Percentiles rank a stretch among this genome's conserved stretches.
phyloP scores from a whole-genome alignment of 2,888 invertebrate genomes.

The Sepiola atlantica region DNA sequence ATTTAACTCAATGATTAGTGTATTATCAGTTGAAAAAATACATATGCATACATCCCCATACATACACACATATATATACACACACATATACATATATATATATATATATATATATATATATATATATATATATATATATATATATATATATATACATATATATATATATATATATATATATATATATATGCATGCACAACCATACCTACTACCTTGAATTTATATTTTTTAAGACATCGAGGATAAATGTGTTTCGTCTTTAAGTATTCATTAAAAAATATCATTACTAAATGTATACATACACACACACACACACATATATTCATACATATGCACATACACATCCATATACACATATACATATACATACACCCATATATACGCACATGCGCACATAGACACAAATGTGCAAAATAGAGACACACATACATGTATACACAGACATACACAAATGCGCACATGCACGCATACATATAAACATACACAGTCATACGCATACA shows the following conservation, averaged over 20 bases:
- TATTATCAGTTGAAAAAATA: too few relatives aligned
- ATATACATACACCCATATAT: neutral
- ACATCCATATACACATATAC: neutral
- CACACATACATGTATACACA: neutral
- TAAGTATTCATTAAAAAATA: too few relatives aligned
- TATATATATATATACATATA: conserved; percentile 42
- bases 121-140: conserved; percentile 42
- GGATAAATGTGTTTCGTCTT: too few relatives aligned
- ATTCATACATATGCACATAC: neutral
- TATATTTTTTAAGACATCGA: too few relatives aligned
- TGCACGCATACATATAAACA: neutral
- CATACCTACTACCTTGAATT: neutral
- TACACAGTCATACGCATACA: neutral
- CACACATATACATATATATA: neutral
- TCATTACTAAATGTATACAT: neutral
- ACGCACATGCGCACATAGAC: too few relatives aligned
- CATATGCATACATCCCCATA: too few relatives aligned
- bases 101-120: too few relatives aligned
- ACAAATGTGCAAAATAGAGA: too few relatives aligned
- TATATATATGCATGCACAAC: conserved; percentile 18
- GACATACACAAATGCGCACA: neutral
- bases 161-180: conserved; percentile 38
- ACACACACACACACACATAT: neutral
- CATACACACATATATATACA: conserved; percentile 16
- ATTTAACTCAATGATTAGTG: too few relatives aligned